These are phyloP conservation scores for Lepidocyrtinus sp. DNA, from an alignment of 2,888 invertebrate species.

Conservation along the genomic window DNA sequence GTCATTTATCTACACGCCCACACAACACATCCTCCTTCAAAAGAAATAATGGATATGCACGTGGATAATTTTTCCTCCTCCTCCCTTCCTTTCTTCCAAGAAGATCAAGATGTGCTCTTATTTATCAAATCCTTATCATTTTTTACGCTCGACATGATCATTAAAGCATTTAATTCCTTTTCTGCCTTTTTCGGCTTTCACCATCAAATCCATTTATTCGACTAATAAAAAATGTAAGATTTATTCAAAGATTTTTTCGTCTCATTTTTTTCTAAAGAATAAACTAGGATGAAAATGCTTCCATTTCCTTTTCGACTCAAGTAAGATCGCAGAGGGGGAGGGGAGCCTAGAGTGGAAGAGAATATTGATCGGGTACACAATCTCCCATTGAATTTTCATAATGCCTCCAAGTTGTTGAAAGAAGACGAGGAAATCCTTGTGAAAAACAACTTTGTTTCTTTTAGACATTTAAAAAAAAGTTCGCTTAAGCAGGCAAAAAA, in stretches of 20 bases:
- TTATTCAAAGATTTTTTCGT: neutral
- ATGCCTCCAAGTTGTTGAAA: neutral
- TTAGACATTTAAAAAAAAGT: neutral
- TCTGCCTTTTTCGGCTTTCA: neutral
- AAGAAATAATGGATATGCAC: constrained; percentile 23
- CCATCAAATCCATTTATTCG: neutral
- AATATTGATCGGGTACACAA: neutral
- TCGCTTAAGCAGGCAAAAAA: neutral
- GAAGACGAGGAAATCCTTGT: constrained; percentile 40
- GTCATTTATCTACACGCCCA: constrained; percentile 56
- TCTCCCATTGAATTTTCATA: neutral
- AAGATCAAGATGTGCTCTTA: no score
- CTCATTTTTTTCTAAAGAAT: neutral
- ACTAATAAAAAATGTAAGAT: neutral
- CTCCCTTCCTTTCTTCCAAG: neutral
- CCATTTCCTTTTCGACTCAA: neutral
- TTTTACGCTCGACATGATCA: constrained; percentile 24
- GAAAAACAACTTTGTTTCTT: constrained; percentile 51
- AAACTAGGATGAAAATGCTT: neutral
- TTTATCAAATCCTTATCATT: no score
- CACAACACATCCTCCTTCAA: constrained; percentile 28
- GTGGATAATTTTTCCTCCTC: neutral
- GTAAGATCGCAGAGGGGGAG: no score
- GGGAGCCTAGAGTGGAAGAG: no score
- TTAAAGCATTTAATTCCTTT: constrained; percentile 7